Evolutionary conservation across 2,113 vertebrate genomes (phyloP), one percentile per base, ranked within the genome.

Genomic region (Oostethus manadensis): DNA sequence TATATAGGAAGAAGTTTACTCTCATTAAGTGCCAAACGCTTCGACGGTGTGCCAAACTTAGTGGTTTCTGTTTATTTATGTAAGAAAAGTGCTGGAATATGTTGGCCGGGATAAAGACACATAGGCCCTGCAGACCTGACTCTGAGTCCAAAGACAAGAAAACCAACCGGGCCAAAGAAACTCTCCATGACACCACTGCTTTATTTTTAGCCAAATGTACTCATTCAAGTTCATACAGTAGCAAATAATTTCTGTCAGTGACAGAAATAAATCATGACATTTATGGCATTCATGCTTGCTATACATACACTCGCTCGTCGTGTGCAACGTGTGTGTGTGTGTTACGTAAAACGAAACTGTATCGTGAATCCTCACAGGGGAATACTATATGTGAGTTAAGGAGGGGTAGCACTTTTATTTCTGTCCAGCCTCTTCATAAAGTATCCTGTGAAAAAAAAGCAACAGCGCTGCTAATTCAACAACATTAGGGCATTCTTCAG

Each of bases 401-500:
- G n/a, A 50, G n/a, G 7, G 56, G 35, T 14, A 42, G 1, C 55
- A 42, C 55, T 29, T 35, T 38, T 45, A 33, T 20, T 16, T 40
- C 63, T 54, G 53, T 18, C 18, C 3, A 57, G 68, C 51, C 10
- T 66, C 58, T 62, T 65, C 58, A 46, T 56, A 46, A 53, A 64
- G 72, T 63, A 71, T 79, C 71, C 70, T 62, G 61, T 73, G 68
- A 70, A 78, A 75, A 50, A 65, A 73, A 66, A 76, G 74, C 60
- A 68, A 67, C 49, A 54, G 56, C 72, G 59, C 61, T 56, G 40
- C 68, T 66, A 69, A 65, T 78, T 77, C 72, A 79, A 67, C 73
- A 83, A 86, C 75, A 75, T 62, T 64, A 51, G 51, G 70, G 83
- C 81, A 89, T 89, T 89, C 85, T 75, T 87, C 80, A 85, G 85